Conservation (phyloP, 2,797 vertebrate genomes). For the Hirundo rustica region DNA sequence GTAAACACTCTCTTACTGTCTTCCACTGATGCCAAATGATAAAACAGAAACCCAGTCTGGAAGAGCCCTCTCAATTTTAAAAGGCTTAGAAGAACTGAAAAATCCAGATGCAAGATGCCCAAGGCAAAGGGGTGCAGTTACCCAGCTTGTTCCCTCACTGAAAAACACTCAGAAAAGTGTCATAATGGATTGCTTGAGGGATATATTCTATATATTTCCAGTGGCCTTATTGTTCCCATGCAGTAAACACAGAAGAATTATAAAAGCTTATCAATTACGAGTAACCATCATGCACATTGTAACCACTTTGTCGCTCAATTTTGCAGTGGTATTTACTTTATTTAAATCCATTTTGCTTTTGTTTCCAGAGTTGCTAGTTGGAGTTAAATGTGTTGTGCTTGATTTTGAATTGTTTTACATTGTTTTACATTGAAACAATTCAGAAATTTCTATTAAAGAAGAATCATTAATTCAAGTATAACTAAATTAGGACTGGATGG, state of each 20-base stretch:
- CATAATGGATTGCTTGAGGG: background rate
- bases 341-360: background rate
- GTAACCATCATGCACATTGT: background rate
- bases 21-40: background rate
- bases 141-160: background rate
- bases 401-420: too few species aligned
- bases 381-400: background rate
- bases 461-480: background rate
- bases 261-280: slow-evolving; percentile 19
- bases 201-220: background rate
- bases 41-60: background rate
- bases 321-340: background rate
- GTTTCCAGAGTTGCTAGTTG: background rate
- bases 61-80: background rate
- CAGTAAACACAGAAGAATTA: background rate
- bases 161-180: background rate
- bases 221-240: background rate
- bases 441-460: background rate
- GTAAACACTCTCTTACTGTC: background rate
- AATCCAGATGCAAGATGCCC: background rate
- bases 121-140: background rate
- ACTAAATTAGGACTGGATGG: background rate
- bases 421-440: background rate
- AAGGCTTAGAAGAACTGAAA: background rate
- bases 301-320: background rate